Evolutionary conservation across 2,113 vertebrate species (phyloP).

Genomic region (Catharus bicknelli): DNA sequence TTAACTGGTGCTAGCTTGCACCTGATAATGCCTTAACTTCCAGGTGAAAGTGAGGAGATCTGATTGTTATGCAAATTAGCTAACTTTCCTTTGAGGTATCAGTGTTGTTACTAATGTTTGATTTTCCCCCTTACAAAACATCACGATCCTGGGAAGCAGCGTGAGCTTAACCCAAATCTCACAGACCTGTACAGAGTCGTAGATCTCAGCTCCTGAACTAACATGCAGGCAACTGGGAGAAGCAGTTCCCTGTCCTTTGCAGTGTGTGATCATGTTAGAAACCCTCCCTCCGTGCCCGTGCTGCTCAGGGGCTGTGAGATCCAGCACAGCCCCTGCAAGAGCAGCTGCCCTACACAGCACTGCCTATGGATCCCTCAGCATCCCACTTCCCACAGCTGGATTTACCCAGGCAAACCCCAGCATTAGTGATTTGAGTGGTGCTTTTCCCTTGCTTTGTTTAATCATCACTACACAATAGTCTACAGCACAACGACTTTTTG

Average conservation of each 20-base stretch:
- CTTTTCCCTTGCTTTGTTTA: constrained; percentile 81
- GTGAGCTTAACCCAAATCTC: constrained; percentile 9
- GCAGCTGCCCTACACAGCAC: neutral
- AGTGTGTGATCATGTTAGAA: constrained; percentile 36
- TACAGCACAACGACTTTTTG: constrained; percentile 77
- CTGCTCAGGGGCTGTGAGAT: constrained; percentile 20
- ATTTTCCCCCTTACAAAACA: constrained; percentile 33
- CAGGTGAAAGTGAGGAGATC: constrained; percentile 61
- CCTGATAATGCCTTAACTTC: constrained; percentile 70
- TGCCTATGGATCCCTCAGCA: constrained; percentile 42
- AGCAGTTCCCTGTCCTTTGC: constrained; percentile 29
- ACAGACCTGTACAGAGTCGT: constrained; percentile 53
- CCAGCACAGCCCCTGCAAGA: constrained; percentile 32
- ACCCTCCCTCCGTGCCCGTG: neutral
- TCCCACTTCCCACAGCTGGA: constrained; percentile 35
- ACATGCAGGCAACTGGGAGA: neutral
- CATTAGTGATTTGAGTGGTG: constrained; percentile 76
- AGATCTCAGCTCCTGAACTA: constrained; percentile 54
- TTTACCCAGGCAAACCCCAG: constrained; percentile 56
- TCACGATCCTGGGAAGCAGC: constrained; percentile 1
- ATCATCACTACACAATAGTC: constrained; percentile 78
- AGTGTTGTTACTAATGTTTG: constrained; percentile 50
- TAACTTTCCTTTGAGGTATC: constrained; percentile 54
- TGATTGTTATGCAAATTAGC: constrained; percentile 66
- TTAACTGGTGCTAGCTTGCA: constrained; percentile 58